phyloP scores from a whole-genome alignment of 2,888 invertebrate genomes.

The Harpalus rubripes region DNA sequence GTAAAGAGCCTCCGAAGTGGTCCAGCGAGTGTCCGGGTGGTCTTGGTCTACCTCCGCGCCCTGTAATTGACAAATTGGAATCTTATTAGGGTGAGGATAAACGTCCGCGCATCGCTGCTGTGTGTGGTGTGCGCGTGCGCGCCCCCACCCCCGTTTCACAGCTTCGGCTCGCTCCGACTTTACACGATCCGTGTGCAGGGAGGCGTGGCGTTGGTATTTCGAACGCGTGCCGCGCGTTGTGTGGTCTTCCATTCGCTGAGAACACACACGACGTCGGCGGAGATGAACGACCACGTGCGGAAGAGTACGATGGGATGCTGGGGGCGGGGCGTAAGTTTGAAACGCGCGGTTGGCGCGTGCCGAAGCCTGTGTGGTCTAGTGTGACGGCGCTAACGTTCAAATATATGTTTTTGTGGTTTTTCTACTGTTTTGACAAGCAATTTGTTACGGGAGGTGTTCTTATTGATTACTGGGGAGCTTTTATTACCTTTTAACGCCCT shows the following conservation, averaged over 20 bases:
- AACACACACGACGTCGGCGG: slow-evolving; percentile 70
- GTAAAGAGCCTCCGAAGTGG: slow-evolving; percentile 65
- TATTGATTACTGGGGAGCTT: slow-evolving; percentile 36
- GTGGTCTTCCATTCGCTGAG: slow-evolving; percentile 80
- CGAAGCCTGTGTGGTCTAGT: slow-evolving; percentile 71
- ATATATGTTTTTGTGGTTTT: slow-evolving; percentile 61
- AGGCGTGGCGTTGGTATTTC: slow-evolving; percentile 70
- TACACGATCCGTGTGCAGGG: slow-evolving; percentile 68
- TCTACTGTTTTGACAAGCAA: slow-evolving; percentile 60
- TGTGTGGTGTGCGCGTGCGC: slow-evolving; percentile 77
- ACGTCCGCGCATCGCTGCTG: slow-evolving; percentile 75
- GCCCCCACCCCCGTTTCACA: slow-evolving; percentile 82
- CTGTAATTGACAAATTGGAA: slow-evolving; percentile 87
- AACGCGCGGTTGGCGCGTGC: slow-evolving; percentile 72
- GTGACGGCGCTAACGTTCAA: slow-evolving; percentile 10
- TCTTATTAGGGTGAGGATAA: slow-evolving; percentile 82
- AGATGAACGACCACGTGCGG: slow-evolving; percentile 22
- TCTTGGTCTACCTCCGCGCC: slow-evolving; percentile 76
- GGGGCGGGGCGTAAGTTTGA: slow-evolving; percentile 68
- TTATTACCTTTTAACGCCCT: slow-evolving; percentile 24
- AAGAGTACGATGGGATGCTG: not conserved
- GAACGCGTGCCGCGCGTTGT: slow-evolving; percentile 86
- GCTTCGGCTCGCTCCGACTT: slow-evolving; percentile 70
- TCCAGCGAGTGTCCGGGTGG: slow-evolving; percentile 71
- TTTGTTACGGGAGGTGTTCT: slow-evolving; percentile 50